These are phyloP conservation scores for Felis catus DNA, from an alignment of 2,113 vertebrate species.

Conservation along the genomic window DNA sequence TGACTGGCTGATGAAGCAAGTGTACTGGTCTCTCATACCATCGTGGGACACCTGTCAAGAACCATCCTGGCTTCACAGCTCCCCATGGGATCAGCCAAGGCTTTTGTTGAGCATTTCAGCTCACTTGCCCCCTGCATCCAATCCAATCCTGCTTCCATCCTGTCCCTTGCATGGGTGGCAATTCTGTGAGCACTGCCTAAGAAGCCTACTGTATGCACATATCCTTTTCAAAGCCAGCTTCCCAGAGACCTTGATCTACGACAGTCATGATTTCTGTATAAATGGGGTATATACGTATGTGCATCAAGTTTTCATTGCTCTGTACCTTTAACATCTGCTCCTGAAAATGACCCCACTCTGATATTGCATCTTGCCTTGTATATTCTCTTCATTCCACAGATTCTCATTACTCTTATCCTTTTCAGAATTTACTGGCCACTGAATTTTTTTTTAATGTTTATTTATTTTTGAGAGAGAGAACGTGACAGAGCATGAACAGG, in stretches of 20 bases:
- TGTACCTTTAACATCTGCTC: not conserved
- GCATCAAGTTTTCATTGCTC: not conserved
- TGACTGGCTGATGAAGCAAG: not conserved
- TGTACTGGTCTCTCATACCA: not conserved
- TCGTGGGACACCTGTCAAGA: not conserved
- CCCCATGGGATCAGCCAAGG: not conserved
- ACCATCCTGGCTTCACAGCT: not conserved
- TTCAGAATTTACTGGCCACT: not conserved
- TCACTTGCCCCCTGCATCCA: not conserved
- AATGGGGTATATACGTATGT: accelerated
- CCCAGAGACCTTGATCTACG: not conserved
- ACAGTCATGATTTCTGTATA: not conserved
- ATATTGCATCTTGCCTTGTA: not conserved
- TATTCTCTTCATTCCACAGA: not conserved
- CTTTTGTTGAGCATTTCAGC: not conserved
- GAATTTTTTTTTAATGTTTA: not conserved
- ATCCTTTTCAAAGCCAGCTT: not conserved
- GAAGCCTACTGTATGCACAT: too few species aligned
- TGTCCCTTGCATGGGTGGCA: not conserved
- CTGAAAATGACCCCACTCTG: not conserved
- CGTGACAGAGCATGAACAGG: too few species aligned
- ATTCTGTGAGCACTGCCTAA: not conserved
- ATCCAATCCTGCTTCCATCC: not conserved
- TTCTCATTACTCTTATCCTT: not conserved
- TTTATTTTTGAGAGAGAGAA: too few species aligned